Evolutionary conservation across 2,113 vertebrate genomes (phyloP), one percentile per base, ranked within the genome.

Genomic region (Nothobranchius kuhntae): DNA sequence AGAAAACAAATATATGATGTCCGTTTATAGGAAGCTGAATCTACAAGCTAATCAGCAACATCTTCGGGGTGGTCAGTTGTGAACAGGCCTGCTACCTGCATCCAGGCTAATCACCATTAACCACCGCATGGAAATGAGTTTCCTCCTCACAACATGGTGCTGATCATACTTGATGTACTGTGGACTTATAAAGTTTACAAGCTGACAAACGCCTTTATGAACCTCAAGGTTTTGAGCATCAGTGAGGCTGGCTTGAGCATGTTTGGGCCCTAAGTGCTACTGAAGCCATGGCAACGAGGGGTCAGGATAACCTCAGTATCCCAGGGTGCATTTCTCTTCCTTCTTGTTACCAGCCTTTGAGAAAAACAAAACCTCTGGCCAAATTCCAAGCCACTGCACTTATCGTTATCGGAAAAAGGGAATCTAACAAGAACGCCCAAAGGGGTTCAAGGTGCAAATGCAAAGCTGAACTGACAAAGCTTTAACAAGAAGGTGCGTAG

Each of bases 111-210:
- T 71, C 47, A 21, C 65, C 70, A 53, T 65, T 30, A 54, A 13
- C 61, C 68, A 73, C 59, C 80, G 61, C 72, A 58, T 59, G 61
- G 53, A 47, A 68, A 80, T 42, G 60, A 72, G 57, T 57, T 80
- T 67, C 62, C 53, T 65, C 68, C 64, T 45, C 12, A 58, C 63
- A 80, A 82, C 78, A 78, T 73, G 90, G 87, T 91, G 89, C 90
- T 91, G 83, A 86, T 71, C 69, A 73, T 68, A 77, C 80, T 72
- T 55, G 74, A 84, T 62, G 3, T 82, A 78, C 58, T 67, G 62
- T 38, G 35, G 72, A 75, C 36, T 46, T 57, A 42, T 77, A 53
- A 87, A 73, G 89, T 89, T 90, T 88, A 87, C 83, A 85, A 61
- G 70, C 73, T 55, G 65, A 47, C 54, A 44, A 21, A 55, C 40